Percentiles rank a stretch among this genome's conserved stretches.
Evolutionary conservation across 2,797 vertebrate species (phyloP).

Genomic region (Amphiprion clarkii): DNA sequence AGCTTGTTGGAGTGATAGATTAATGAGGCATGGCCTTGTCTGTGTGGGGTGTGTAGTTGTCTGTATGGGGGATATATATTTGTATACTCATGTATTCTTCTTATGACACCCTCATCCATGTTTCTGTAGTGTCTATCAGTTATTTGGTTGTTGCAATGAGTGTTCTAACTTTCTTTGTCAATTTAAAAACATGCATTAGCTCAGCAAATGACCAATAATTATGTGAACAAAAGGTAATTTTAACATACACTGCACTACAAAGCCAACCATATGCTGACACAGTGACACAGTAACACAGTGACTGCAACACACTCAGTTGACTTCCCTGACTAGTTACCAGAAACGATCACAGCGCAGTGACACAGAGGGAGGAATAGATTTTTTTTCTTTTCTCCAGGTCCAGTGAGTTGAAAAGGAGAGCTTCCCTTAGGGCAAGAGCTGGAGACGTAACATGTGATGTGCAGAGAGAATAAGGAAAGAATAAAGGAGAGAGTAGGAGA

Average conservation of each 20-base stretch:
- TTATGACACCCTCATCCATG: not conserved
- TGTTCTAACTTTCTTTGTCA: not conserved
- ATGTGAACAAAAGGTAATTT: slow-evolving; percentile 9
- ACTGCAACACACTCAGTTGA: slow-evolving; percentile 40
- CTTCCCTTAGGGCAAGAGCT: slow-evolving; percentile 58
- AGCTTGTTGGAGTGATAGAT: slow-evolving; percentile 76
- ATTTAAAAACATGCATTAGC: not conserved
- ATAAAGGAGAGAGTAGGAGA: slow-evolving; percentile 64
- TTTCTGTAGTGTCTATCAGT: slow-evolving; percentile 8
- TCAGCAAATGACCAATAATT: slow-evolving; percentile 6
- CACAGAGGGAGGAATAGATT: slow-evolving; percentile 53
- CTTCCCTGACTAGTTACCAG: slow-evolving; percentile 46
- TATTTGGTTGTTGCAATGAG: not conserved
- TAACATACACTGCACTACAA: slow-evolving; percentile 1
- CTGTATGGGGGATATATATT: slow-evolving; percentile 39
- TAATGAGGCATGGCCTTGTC: slow-evolving; percentile 80
- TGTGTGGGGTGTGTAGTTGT: slow-evolving; percentile 48
- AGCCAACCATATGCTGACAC: slow-evolving; percentile 54
- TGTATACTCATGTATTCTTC: slow-evolving; percentile 4
- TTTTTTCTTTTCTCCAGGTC: slow-evolving; percentile 63
- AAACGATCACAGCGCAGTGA: slow-evolving; percentile 54
- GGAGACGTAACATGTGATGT: slow-evolving; percentile 53
- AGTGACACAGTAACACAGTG: slow-evolving; percentile 76
- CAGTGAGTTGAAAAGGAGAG: slow-evolving; percentile 60
- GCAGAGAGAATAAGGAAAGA: slow-evolving; percentile 58